These are phyloP conservation scores for Brachionus calyciflorus DNA, from an alignment of 1,140 invertebrate species.

Conservation along the genomic window DNA sequence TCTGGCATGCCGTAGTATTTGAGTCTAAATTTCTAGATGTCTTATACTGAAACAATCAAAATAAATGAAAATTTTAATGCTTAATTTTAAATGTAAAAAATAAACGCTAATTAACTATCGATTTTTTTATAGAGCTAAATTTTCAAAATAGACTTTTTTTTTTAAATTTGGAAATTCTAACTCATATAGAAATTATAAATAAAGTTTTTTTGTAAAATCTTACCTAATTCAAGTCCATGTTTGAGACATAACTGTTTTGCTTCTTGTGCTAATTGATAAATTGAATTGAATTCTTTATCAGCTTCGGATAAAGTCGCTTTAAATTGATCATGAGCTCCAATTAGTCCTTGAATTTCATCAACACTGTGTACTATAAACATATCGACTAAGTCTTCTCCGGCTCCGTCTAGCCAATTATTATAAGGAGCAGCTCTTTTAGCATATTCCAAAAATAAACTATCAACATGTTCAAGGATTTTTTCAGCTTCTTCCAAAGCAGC, in stretches of 20 bases:
- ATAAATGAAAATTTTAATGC: no score
- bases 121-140: no score
- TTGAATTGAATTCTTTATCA: slow-evolving; percentile 93
- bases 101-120: no score
- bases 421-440: slow-evolving; percentile 97
- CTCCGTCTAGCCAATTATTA: slow-evolving; percentile 98
- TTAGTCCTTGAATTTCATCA: slow-evolving; percentile 84
- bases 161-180: no score
- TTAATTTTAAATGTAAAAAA: no score
- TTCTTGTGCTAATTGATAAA: slow-evolving; percentile 86
- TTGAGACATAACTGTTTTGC: slow-evolving; percentile 52
- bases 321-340: slow-evolving; percentile 94
- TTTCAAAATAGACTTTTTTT: no score
- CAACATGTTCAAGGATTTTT: slow-evolving; percentile 93
- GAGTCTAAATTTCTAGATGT: no score
- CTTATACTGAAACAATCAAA: no score
- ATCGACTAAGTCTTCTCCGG: slow-evolving; percentile 94
- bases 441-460: slow-evolving; percentile 94
- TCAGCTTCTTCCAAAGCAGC: slow-evolving; percentile 72
- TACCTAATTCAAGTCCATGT: not conserved
- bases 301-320: slow-evolving; percentile 91
- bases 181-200: no score
- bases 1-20: no score
- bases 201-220: no score
- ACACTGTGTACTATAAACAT: slow-evolving; percentile 99